These are phyloP conservation scores for Menidia menidia DNA, from an alignment of 2,797 vertebrate species.

Conservation along the genomic window DNA sequence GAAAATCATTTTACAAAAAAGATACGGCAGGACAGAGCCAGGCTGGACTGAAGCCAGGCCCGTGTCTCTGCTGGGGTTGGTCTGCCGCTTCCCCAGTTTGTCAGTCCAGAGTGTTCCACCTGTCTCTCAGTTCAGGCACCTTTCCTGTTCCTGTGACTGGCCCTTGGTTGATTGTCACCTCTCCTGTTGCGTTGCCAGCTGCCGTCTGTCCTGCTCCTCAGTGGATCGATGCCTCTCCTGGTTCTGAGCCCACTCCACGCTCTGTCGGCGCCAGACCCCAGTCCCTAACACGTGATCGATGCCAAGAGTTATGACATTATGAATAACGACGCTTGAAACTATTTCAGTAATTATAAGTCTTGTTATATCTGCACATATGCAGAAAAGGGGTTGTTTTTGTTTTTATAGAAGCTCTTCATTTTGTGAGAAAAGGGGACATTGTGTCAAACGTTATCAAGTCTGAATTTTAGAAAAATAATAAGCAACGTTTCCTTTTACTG, in stretches of 20 bases:
- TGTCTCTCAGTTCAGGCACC: background rate
- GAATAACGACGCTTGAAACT: background rate
- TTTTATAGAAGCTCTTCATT: background rate
- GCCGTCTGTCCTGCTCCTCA: background rate
- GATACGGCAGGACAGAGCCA: background rate
- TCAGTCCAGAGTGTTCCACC: background rate
- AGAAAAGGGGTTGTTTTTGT: too few relatives aligned
- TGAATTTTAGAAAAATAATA: background rate
- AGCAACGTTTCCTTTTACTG: background rate
- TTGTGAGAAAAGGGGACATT: background rate
- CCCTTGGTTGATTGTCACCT: background rate
- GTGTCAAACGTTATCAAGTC: background rate
- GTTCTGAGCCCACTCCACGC: background rate
- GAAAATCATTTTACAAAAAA: background rate
- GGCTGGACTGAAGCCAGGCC: background rate
- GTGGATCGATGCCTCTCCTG: background rate
- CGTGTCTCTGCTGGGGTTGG: background rate
- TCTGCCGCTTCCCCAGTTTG: background rate
- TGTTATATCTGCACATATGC: background rate
- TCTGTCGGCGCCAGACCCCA: background rate
- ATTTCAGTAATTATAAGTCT: background rate
- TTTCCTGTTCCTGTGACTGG: background rate
- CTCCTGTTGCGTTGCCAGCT: background rate
- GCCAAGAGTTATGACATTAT: slow-evolving; percentile 4
- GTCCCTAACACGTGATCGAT: background rate